Base-by-base conservation (phyloP, 2,113 vertebrate species). In the Aythya baeri region DNA sequence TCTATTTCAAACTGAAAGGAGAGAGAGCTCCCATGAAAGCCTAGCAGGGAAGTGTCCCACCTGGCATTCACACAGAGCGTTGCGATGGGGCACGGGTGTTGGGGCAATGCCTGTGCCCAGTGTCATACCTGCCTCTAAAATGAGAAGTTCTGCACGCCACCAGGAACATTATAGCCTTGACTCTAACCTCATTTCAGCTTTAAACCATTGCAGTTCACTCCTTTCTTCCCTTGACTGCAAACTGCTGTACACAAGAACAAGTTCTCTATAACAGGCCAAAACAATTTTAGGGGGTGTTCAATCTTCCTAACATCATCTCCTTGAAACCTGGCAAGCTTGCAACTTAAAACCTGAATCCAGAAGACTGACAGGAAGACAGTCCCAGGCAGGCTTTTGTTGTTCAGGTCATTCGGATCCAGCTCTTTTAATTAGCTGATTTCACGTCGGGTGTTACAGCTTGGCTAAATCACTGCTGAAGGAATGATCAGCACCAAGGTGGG, bases 1-100 rank as follows among this genome's bases (percentile, higher is more conserved):
- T 99, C 98, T 78, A 97, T 96, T 97, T 99, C 98, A 95, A 99
- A 98, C 99, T 99, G 94, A 70, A 94, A 97, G 93, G 74, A 96
- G 79, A 97, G 23, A 89, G 70, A 94, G 38, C 4, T 85, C 38
- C 31, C 12, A 49, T 95, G 89, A 93, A 88, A 95, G 59, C 26
- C 54, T 3, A 1, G 7, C 18, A 87, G 61, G 49, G 91, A 91
- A 3, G 1, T 1, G 7, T 44, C 41, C 65, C 3, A 0, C 41
- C 63, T 32, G 62, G 31, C 3, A 5, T 21, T 75, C 44, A 5
- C 58, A 58, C 34, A 59, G 34, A 5, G 2, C 2, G 4, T 83
- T 86, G 63, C 3, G 2, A 4, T 36, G n/a, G 17, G 65, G 36
- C 17, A 16, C 5, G 13, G 43, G 46, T 6, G 52, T 62, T 2